Evolutionary conservation across 2,888 invertebrate species (phyloP).

Genomic region (Napeogenes sylphis): DNA sequence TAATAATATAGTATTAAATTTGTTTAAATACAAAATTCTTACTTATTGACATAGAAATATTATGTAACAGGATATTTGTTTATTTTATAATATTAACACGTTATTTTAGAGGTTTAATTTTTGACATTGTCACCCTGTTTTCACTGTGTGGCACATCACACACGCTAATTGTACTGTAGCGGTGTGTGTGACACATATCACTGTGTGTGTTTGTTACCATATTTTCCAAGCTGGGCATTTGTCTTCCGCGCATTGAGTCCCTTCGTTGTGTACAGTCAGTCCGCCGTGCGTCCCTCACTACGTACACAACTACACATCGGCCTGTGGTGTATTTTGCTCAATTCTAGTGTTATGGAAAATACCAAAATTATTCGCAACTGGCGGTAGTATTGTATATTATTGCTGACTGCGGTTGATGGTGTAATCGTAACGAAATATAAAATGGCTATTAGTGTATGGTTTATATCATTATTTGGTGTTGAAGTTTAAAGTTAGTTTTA

Average conservation of each 20-base stretch:
- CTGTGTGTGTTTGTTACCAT: slow-evolving; percentile 57
- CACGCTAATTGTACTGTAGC: neutral
- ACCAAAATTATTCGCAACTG: slow-evolving; percentile 22
- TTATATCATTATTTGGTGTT: slow-evolving; percentile 7
- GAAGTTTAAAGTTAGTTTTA: slow-evolving; percentile 1
- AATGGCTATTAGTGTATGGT: slow-evolving; percentile 12
- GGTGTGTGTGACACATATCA: slow-evolving; percentile 31
- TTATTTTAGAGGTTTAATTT: slow-evolving; percentile 31
- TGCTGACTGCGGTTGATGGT: neutral
- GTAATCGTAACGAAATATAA: neutral
- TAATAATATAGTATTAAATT: slow-evolving; percentile 7
- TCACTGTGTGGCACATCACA: slow-evolving; percentile 12
- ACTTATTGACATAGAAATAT: slow-evolving; percentile 20
- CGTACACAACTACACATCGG: slow-evolving; percentile 20
- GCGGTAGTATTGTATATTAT: slow-evolving; percentile 4
- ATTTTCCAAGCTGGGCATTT: slow-evolving; percentile 61
- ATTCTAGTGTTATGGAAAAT: slow-evolving; percentile 62
- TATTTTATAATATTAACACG: slow-evolving; percentile 45
- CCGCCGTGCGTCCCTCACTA: slow-evolving; percentile 24
- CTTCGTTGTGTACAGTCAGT: slow-evolving; percentile 67
- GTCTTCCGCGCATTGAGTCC: slow-evolving; percentile 58
- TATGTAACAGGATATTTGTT: slow-evolving; percentile 37
- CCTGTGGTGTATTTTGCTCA: slow-evolving; percentile 50
- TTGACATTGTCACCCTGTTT: slow-evolving; percentile 45
- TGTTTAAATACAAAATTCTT: slow-evolving; percentile 8